These are phyloP conservation scores for Nycticryphes semicollaris DNA, from an alignment of 2,113 vertebrate genomes.

Conservation along the genomic window DNA sequence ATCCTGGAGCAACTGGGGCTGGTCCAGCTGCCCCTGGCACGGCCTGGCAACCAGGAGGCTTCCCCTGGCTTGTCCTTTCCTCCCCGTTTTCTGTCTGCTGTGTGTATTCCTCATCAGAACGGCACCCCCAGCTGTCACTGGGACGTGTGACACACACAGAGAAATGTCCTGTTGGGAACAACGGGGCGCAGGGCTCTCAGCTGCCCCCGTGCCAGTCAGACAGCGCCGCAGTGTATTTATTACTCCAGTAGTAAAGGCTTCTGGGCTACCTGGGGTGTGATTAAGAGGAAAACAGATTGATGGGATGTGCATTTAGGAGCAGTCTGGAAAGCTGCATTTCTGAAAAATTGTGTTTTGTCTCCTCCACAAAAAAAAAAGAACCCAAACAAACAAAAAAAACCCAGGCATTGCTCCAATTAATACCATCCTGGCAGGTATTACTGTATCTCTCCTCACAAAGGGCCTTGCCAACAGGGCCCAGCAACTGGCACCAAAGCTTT, in stretches of 20 bases:
- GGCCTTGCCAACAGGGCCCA: not conserved
- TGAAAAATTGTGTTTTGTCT: not conserved
- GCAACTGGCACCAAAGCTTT: not conserved
- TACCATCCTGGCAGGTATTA: not conserved
- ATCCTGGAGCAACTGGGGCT: not conserved
- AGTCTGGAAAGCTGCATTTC: not conserved
- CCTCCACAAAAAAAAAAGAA: not conserved
- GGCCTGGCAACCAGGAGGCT: not conserved
- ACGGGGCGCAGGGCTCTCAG: not conserved
- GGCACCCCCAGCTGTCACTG: not conserved
- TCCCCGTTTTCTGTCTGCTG: not conserved
- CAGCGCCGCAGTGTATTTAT: not conserved
- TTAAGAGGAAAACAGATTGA: slow-evolving; percentile 35
- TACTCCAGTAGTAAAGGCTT: slow-evolving; percentile 10
- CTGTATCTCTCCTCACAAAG: not conserved
- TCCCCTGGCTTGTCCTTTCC: not conserved
- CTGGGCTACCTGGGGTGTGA: slow-evolving; percentile 22
- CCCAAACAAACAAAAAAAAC: too few species aligned
- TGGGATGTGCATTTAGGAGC: not conserved
- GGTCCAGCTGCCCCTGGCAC: slow-evolving; percentile 25
- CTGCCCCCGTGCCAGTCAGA: not conserved
- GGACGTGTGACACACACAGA: not conserved
- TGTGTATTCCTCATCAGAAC: not conserved
- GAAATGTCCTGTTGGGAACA: not conserved
- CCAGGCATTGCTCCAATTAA: not conserved